Evolutionary conservation across 2,797 vertebrate species (phyloP).

Genomic region (Leuciscus waleckii): DNA sequence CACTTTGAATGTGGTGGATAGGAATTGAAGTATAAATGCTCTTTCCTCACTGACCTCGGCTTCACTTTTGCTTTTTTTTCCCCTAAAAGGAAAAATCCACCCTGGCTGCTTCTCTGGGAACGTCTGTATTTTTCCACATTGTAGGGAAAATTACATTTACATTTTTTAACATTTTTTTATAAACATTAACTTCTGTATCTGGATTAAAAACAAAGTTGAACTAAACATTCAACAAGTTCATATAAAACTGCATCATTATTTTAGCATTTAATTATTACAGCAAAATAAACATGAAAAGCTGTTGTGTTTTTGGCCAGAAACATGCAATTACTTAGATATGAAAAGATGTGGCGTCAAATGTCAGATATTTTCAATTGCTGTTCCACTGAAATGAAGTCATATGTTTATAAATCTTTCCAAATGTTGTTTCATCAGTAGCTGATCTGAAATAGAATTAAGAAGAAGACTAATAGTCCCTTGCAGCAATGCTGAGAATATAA

Average conservation of each 20-base stretch:
- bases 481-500: not conserved
- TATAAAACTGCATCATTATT: not conserved
- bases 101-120: conserved; percentile 25
- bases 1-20: conserved; percentile 1
- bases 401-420: not conserved
- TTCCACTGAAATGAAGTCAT: not conserved
- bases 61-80: not conserved
- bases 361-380: not conserved
- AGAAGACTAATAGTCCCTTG: not conserved
- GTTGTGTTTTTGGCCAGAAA: not conserved
- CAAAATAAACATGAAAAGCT: not conserved
- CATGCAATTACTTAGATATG: not conserved
- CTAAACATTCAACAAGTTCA: not conserved
- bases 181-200: conserved; percentile 7
- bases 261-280: not conserved
- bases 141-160: not conserved
- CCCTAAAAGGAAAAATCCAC: conserved; percentile 13
- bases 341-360: not conserved
- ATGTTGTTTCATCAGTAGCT: not conserved
- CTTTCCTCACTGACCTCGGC: not conserved
- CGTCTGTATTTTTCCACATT: conserved; percentile 25
- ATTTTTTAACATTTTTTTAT: not conserved
- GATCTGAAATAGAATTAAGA: conserved; percentile 1
- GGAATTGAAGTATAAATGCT: conserved; percentile 5
- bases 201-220: not conserved